These are phyloP conservation scores for Elgaria multicarinata DNA, from an alignment of 2,113 vertebrate species.

Conservation along the genomic window DNA sequence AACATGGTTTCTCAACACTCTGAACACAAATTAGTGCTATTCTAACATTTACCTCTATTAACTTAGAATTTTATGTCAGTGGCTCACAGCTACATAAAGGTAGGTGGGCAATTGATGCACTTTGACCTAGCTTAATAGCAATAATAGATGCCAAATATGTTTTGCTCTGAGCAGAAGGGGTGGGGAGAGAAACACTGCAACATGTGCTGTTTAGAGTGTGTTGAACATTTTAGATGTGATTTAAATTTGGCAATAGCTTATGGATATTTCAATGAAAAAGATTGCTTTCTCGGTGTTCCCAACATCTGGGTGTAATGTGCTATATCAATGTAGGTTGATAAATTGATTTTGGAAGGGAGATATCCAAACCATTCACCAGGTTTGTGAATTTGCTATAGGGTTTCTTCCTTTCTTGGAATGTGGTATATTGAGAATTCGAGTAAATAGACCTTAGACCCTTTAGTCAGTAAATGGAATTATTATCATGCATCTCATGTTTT, in stretches of 20 bases:
- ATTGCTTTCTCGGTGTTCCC: no score
- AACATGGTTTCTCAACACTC: background rate
- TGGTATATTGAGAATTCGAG: background rate
- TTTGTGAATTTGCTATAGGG: no score
- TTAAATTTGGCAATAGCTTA: background rate
- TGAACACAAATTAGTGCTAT: slow-evolving; percentile 31
- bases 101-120: background rate
- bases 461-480: background rate
- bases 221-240: no score
- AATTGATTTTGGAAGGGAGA: no score
- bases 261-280: background rate
- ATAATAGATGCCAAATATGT: background rate
- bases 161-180: background rate
- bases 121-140: background rate
- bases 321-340: no score
- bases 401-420: no score
- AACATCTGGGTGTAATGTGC: no score
- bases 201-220: no score
- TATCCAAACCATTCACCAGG: no score
- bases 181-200: no score
- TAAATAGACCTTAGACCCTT: background rate
- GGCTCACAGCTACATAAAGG: background rate
- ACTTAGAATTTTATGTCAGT: slow-evolving; percentile 18
- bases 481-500: background rate
- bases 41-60: slow-evolving; percentile 14